Evolutionary conservation across 2,113 vertebrate species (phyloP), one percentile per base, ranked within the genome.

Genomic region (Recurvirostra avosetta): DNA sequence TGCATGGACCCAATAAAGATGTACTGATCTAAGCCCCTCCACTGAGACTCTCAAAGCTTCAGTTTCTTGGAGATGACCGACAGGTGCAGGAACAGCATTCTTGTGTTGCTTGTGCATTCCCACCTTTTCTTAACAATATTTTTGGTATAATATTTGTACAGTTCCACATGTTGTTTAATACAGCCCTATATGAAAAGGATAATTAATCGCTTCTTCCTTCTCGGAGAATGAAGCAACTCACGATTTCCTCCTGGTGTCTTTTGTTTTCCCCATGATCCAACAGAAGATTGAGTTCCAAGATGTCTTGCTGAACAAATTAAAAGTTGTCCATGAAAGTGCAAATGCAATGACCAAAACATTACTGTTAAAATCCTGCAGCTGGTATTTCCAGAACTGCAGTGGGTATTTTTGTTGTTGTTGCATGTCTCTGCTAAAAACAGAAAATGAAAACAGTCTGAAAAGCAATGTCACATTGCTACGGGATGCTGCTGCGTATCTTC

Each of bases 381-480:
- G 98, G 98, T 96, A 97, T 88, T 97, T 93, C 97, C 98, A 97
- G 98, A 98, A 98, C 98, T 98, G 98, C 99, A 99, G 98, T 98
- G 98, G 98, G 97, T 98, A 98, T 97, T 97, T 98, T 97, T 97
- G 88, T 97, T 94, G 93, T 95, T 92, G 99, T 99, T 99, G 99
- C 99, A 99, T 99, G 99, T 99, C 99, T 99, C 97, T 99, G 99
- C 98, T 99, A 99, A 98, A 99, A 99, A 99, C 98, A 98, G 98
- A 99, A 99, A 99, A 99, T 98, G 98, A 98, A 98, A 99, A 99
- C 98, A 99, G 99, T 99, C 99, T 99, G 99, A 98, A 97, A 99
- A 99, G 98, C 99, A 99, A 99, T 98, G 98, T 99, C 99, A 99
- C 99, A 99, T 99, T 98, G 99, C 98, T 98, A 99, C 98, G 98